Percentiles rank a stretch among this genome's conserved stretches.
Conservation (phyloP, 1,140 invertebrate genomes). For the Sitobion miscanthi region DNA sequence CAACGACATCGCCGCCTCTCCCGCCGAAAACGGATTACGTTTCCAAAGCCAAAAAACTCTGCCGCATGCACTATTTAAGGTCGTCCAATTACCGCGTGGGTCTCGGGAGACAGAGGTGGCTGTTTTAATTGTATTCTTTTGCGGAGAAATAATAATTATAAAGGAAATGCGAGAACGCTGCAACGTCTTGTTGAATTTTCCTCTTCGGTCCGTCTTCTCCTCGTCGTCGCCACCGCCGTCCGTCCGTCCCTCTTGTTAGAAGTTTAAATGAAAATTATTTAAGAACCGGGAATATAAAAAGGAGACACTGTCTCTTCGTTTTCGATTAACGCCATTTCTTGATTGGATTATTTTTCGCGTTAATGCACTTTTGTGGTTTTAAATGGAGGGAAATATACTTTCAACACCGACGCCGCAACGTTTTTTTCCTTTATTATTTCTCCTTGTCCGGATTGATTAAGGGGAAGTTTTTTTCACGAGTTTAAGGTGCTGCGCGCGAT, state of each 20-base stretch:
- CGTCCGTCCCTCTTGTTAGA: slow-evolving; percentile 9
- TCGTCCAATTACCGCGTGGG: slow-evolving; percentile 53
- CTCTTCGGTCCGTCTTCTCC: slow-evolving; percentile 25
- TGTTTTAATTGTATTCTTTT: slow-evolving; percentile 56
- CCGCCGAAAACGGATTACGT: slow-evolving; percentile 43
- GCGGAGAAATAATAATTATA: slow-evolving; percentile 55
- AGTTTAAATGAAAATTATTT: slow-evolving; percentile 56
- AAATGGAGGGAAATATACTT: slow-evolving; percentile 28
- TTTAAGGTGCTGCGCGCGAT: background rate
- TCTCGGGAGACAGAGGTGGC: slow-evolving; percentile 53
- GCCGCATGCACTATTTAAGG: slow-evolving; percentile 36
- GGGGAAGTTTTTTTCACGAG: slow-evolving; percentile 22
- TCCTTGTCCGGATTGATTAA: background rate
- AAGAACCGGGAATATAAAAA: slow-evolving; percentile 2
- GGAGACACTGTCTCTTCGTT: slow-evolving; percentile 42
- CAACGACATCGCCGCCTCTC: slow-evolving; percentile 21
- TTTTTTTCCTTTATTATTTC: background rate
- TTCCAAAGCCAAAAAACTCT: slow-evolving; percentile 42
- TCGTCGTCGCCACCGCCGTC: background rate
- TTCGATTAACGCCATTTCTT: slow-evolving; percentile 53
- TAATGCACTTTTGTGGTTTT: slow-evolving; percentile 47
- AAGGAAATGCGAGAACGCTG: slow-evolving; percentile 53
- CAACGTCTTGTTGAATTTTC: slow-evolving; percentile 53
- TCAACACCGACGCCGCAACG: background rate
- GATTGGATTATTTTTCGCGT: slow-evolving; percentile 55